Evolutionary conservation across 2,113 vertebrate species (phyloP).

Genomic region (Onychostruthus taczanowskii): DNA sequence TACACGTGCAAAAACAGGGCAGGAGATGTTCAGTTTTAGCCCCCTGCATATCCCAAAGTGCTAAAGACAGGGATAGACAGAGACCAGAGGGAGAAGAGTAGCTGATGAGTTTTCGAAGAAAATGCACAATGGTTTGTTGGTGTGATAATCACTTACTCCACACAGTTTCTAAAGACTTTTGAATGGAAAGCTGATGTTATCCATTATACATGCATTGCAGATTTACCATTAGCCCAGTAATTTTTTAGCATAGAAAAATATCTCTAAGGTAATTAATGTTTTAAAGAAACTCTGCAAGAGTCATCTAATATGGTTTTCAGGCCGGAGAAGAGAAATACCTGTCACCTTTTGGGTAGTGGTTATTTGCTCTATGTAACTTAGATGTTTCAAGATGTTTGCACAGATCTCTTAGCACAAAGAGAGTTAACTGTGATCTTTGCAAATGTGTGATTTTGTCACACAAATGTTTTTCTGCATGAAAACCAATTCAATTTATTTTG

Average conservation of each 20-base stretch:
- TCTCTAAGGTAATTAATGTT: background rate
- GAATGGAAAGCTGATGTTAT: background rate
- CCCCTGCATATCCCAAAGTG: background rate
- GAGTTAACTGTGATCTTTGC: background rate
- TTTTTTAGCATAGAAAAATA: background rate
- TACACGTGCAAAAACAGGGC: background rate
- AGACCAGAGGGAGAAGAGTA: background rate
- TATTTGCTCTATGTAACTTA: background rate
- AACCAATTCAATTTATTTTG: background rate
- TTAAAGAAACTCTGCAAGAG: background rate
- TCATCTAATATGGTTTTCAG: background rate
- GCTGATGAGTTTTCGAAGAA: background rate
- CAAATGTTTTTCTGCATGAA: background rate
- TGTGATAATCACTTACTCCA: background rate
- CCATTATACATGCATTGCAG: background rate
- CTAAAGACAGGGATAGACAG: background rate
- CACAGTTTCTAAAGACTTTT: background rate
- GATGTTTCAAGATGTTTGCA: background rate
- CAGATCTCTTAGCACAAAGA: background rate
- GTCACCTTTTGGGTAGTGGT: background rate
- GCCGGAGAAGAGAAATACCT: background rate
- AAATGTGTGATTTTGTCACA: background rate
- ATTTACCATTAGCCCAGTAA: background rate
- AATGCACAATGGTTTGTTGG: background rate
- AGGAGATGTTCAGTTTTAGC: background rate